A percentile compares a stretch with the other conserved stretches of the same genome.
These are phyloP conservation scores for Hoplostethus mediterraneus DNA, from an alignment of 2,797 vertebrate genomes.

Conservation along the genomic window DNA sequence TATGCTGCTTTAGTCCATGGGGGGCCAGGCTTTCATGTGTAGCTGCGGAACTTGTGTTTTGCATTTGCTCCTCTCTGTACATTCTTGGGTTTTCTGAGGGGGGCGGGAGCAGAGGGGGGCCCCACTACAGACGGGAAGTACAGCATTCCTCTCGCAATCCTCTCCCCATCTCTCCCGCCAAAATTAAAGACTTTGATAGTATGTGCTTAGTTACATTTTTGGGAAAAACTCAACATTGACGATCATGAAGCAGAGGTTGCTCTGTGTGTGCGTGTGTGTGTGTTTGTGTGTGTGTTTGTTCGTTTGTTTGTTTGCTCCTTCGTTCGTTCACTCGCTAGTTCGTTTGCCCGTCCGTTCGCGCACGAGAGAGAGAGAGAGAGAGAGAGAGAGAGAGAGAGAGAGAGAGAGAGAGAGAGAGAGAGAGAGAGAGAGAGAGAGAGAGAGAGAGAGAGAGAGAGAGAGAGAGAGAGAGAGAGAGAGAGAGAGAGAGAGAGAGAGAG, in stretches of 20 bases:
- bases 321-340: too few species aligned
- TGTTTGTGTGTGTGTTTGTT: conserved; percentile 16
- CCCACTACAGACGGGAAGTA: conserved; percentile 48
- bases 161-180: conserved; percentile 35
- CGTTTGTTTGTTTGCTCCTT: not conserved
- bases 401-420: not conserved
- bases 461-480: not conserved
- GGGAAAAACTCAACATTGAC: not conserved
- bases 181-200: conserved; percentile 40
- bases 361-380: too few species aligned
- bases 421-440: not conserved
- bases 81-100: conserved; percentile 64
- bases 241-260: not conserved
- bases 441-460: too few species aligned
- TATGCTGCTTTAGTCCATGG: conserved; percentile 62
- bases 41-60: conserved; percentile 75
- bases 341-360: too few species aligned
- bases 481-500: not conserved
- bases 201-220: conserved; percentile 11
- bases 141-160: conserved; percentile 50
- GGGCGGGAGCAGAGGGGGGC: conserved; percentile 47
- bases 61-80: conserved; percentile 75
- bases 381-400: too few species aligned
- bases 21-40: conserved; percentile 77
- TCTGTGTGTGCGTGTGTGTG: conserved; percentile 10